Base-by-base conservation (phyloP, 2,797 vertebrate species). In the Dermochelys coriacea region DNA sequence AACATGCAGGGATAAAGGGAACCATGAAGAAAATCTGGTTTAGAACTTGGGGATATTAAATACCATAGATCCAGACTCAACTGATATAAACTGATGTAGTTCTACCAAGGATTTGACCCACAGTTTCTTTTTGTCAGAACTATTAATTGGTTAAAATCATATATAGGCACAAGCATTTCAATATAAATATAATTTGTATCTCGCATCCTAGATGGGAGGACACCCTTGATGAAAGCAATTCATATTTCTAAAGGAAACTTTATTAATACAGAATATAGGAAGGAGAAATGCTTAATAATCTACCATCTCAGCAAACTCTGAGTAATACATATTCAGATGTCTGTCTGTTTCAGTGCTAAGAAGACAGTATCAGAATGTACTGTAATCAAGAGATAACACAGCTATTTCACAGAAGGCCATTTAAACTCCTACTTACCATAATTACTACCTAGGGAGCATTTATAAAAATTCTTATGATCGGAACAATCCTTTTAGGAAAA, bases 401-500 rank as follows among this genome's bases (percentile, higher is more conserved):
- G 27, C 93, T 91, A 80, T 49, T 54, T 85, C 84, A 90, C 54
- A 80, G 74, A 87, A 77, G 45, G 49, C 82, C 87, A 34, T 50
- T 75, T 92, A 80, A 91, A 83, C 29, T 80, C 11, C 54, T 75
- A 9, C 90, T 80, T 77, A 12, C 16, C 41, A 94, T 64, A 88
- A 78, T 82, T 85, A 51, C 29, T 82, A 55, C 1, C 0, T 0
- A 74, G 91, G 93, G 78, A 2, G 50, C 51, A n/a, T 37, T 23
- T 41, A 52, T 71, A 74, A 51, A 64, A 93, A 92, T n/a, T 54
- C 37, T 74, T 59, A 55, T 77, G 55, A 81, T 45, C 11, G 18
- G 87, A 91, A 59, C 10, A 0, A 0, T 90, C 82, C 82, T 95
- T 96, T 90, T 91, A 95, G 88, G 94, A 96, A 96, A 93, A 91